A percentile compares a stretch with the other conserved stretches of the same genome.
phyloP scores from a whole-genome alignment of 2,888 invertebrate species.

The Sipha maydis region DNA sequence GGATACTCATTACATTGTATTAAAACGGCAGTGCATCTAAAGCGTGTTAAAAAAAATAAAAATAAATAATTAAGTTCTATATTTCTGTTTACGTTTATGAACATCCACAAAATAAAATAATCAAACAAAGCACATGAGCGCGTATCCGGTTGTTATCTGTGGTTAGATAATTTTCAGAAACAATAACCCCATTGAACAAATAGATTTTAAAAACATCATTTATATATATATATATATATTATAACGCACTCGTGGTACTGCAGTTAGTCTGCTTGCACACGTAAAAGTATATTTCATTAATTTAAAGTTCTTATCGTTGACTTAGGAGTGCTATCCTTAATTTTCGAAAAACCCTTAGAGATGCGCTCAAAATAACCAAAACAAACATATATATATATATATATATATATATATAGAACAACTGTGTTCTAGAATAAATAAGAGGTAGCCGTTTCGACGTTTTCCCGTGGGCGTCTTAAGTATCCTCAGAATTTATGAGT shows the following conservation, averaged over 20 bases:
- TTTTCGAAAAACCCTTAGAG: conserved; percentile 8
- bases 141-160: not conserved
- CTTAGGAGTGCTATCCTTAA: not conserved
- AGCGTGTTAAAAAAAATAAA: too few species aligned
- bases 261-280: not conserved
- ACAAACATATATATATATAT: conserved; percentile 6
- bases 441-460: conserved; percentile 48
- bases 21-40: too few species aligned
- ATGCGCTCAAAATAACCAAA: conserved; percentile 30
- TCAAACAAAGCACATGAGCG: not conserved
- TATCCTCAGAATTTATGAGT: conserved; percentile 44
- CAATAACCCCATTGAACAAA: not conserved
- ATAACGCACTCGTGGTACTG: too few species aligned
- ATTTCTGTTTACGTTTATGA: not conserved
- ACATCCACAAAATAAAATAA: not conserved
- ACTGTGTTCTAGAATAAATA: conserved; percentile 44
- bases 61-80: too few species aligned
- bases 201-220: not conserved
- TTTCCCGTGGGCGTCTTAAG: conserved; percentile 47
- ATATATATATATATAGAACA: not conserved
- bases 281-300: conserved; percentile 17
- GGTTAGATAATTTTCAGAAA: not conserved
- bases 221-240: too few species aligned
- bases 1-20: too few species aligned
- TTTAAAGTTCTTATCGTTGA: not conserved